Base-by-base conservation (phyloP, 2,797 vertebrate species). In the Lutjanus campechanus region DNA sequence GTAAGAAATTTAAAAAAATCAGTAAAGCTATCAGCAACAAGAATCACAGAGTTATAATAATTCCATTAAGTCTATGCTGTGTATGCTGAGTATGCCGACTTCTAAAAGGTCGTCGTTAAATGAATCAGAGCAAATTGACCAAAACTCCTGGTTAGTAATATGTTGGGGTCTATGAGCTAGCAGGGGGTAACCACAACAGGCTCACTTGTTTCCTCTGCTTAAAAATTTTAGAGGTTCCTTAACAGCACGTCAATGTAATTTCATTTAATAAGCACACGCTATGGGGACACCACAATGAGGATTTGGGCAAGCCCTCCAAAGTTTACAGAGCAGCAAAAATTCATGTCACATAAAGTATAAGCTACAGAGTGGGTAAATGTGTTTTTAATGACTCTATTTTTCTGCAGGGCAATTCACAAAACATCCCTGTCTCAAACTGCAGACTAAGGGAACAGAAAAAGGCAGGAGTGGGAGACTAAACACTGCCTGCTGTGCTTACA, bases 241-340 rank as follows among this genome's bases (percentile, higher is more conserved):
- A 54, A 79, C 51, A 81, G 51, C 41, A 40, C 5, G 19, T 55
- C 11, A 17, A 47, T 36, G 15, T 25, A 11, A 81, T 67, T 73
- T 51, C 3, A 69, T 63, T 60, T 47, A 59, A 79, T 79, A 61
- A 66, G 51, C 19, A 49, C 51, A 81, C 40, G 29, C 22, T 62
- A 40, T 36, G 29, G 62, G 13, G 16, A 17, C 15, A 47, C 74
- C 36, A 44, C 47, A 71, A 66, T 22, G 12, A 22, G 5, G 11
- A 71, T 60, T 68, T 50, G 8, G 7, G 59, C 29, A 51, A 60
- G 29, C 20, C 43, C 13, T 25, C 15, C 3, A 8, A 7, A 0
- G 47, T 56, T 40, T 56, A 36, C 8, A 61, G 11, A 77, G 53
- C n/a, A 53, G 36, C 40, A 69, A 58, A 17, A 53, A 63, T 8